Evolutionary conservation across 2,113 vertebrate genomes (phyloP).

Genomic region (Lophura nycthemera): DNA sequence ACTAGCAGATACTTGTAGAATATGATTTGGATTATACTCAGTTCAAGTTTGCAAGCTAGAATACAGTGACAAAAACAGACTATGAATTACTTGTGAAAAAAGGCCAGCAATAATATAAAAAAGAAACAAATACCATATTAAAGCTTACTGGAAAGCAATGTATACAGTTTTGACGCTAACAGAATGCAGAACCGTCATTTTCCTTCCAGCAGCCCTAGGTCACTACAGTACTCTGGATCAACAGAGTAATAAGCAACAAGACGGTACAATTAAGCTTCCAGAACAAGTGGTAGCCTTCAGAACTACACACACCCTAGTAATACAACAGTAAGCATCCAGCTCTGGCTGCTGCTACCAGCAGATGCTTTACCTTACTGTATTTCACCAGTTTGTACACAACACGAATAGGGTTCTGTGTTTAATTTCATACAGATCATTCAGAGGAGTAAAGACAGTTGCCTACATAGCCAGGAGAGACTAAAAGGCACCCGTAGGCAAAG

Average conservation of each 20-base stretch:
- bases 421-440: not conserved
- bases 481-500: not conserved
- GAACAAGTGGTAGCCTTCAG: not conserved
- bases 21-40: not conserved
- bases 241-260: not conserved
- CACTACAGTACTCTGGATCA: accelerated
- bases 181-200: not conserved
- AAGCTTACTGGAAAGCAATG: not conserved
- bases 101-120: not conserved
- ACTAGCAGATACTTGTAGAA: not conserved
- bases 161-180: not conserved
- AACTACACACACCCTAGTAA: not conserved
- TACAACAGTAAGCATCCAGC: not conserved
- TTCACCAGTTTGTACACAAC: not conserved
- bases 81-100: not conserved
- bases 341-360: not conserved
- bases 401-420: not conserved
- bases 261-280: not conserved
- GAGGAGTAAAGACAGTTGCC: not conserved
- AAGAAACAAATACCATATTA: not conserved
- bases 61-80: not conserved
- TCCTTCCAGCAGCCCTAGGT: not conserved
- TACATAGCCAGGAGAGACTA: not conserved
- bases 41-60: not conserved
- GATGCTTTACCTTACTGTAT: not conserved